Base-by-base conservation (phyloP, 2,113 vertebrate genomes). In the Castor canadensis region DNA sequence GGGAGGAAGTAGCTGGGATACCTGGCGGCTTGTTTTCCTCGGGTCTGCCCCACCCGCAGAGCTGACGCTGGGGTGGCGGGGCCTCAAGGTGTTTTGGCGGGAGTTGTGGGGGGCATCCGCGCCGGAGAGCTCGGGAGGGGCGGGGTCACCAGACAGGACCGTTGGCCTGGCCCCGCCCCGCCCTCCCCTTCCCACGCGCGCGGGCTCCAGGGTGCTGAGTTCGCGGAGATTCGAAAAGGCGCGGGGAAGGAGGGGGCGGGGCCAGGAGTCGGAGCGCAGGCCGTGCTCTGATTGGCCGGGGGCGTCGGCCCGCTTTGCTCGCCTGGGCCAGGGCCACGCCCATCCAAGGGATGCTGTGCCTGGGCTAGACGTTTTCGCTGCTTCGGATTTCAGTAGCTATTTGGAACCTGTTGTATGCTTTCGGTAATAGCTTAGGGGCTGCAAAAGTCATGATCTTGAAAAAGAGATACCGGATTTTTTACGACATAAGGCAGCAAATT, bases 161-260 rank as follows among this genome's bases (percentile, higher is more conserved):
- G 98, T 98, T 98, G 85, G 97, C 97, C 73, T 98, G 85, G 97
- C 97, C 73, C 96, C 97, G 97, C 98, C 98, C 91, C 76, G 6
- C 87, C 95, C 89, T 77, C 84, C 94, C 94, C 95, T 95, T 95
- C 97, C 98, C 96, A 96, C 96, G 97, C 98, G 97, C 96, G 97
- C 86, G 95, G 97, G 96, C 98, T 97, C 96, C 79, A 45, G 94
- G 86, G 90, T 95, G 97, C 84, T 58, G 97, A 92, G 97, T 98
- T 98, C 96, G 86, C 96, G 96, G 97, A 98, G 97, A 98, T 97
- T 95, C 89, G 97, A 85, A 96, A 97, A 97, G 97, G 97, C 96
- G 98, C 98, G 91, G 93, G 87, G 81, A 97, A 97, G 89, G 95
- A 90, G 67, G 96, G 96, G 98, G 96, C 96, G 97, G 97, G 98